Evolutionary conservation across 2,888 invertebrate genomes (phyloP), one percentile per base, ranked within the genome.

Genomic region (Halictus ligatus): DNA sequence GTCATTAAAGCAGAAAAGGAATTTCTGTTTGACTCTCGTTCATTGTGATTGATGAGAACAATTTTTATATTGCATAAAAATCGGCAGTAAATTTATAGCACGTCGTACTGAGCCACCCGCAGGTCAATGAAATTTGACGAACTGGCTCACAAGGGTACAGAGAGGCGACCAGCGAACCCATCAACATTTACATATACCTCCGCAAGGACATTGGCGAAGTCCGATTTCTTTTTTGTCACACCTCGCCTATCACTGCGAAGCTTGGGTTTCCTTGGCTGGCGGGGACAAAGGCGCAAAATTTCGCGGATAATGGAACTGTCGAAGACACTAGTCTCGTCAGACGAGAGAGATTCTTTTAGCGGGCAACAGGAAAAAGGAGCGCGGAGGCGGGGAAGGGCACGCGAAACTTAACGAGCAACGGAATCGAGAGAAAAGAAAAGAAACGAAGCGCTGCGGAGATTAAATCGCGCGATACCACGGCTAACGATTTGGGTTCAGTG

Each of bases 391-490:
- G 69, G 74, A 75, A 84, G 76, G 88, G 35, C 3, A 35, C 2
- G 35, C 35, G 35, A 82, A 81, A 76, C 80, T 86, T 89, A 90
- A 90, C 88, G 86, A 90, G 89, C 85, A 64, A 54, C 76, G 77
- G 75, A 80, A 75, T 75, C 69, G 73, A 58, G 67, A 71, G 58
- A 76, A 78, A 86, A 83, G 80, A 83, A 83, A 83, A 75, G 75
- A 81, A 84, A 74, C 80, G n/a, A 50, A 80, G 74, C 50, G 15
- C 54, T 81, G 74, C 50, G 75, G 43, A 90, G 89, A 91, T 90
- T 87, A 90, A 91, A 84, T 91, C 89, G 87, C 76, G 79, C 82
- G 87, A 88, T 89, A 90, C 91, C 84, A 81, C 85, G 81, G 74
- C 72, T 81, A 86, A 90, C 86, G 88, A 89, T 89, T 86, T 83